Evolutionary conservation across 2,888 invertebrate genomes (phyloP), one percentile per base, ranked within the genome.

Genomic region (Boloria euphrosyne): DNA sequence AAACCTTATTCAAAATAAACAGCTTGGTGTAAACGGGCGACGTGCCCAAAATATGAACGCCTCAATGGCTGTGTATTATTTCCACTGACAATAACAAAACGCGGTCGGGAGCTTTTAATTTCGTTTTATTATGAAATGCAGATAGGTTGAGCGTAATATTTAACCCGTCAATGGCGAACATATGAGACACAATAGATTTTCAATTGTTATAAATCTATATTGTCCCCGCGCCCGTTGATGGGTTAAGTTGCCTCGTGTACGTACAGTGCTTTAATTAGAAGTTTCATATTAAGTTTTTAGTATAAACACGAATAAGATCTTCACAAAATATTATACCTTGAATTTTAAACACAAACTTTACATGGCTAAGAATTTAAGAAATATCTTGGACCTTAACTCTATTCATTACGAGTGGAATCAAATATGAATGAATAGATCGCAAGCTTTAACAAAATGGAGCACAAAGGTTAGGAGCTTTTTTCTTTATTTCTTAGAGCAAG

Each of bases 1-100:
- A 81, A 86, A 87, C 86, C 87, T 89, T 89, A 90, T 90, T 90
- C 89, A 90, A 90, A 90, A 88, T 87, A 90, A 90, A 90, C 90
- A 90, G 81, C 79, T 78, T 80, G 83, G 86, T 85, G 88, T 88
- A 86, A 89, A 88, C 85, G 87, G 78, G 71, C 73, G 78, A 89
- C 89, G 90, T 91, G 90, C 83, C 82, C 76, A 75, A 85, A 88
- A 87, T 90, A 82, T 74, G 78, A 86, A 82, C 78, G 78, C 72
- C 74, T 79, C 81, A 79, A 82, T 84, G 82, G 76, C 77, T 75
- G 76, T 71, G 80, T 84, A 83, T 85, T 87, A 86, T 88, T 87
- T 85, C 81, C 79, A 75, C 80, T 79, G 80, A 81, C 78, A 82
- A 82, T 85, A 85, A 83, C 65, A 82, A 63, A 80, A 80, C 76